phyloP scores from a whole-genome alignment of 92 coral and sea anemone species.

The Epizoanthus illoricatus region DNA sequence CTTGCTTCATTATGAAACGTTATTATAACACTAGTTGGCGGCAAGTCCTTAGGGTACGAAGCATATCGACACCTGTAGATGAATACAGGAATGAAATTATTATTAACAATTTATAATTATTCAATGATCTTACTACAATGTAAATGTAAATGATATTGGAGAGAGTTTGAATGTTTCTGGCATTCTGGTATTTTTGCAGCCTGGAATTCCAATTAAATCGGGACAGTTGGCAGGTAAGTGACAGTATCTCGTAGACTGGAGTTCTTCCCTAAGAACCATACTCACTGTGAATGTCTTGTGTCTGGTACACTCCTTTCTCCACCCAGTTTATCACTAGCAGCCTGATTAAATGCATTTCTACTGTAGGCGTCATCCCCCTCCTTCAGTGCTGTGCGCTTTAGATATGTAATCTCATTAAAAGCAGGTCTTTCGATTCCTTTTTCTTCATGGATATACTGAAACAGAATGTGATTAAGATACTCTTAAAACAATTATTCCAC shows the following conservation, averaged over 20 bases:
- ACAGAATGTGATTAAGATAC: not conserved
- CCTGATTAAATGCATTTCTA: constrained; percentile 92
- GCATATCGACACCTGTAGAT: constrained; percentile 62
- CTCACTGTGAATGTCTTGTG: constrained; percentile 90
- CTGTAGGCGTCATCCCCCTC: constrained; percentile 82
- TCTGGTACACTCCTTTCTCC: constrained; percentile 91
- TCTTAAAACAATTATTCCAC: not conserved
- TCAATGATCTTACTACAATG: not conserved
- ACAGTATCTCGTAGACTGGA: no score
- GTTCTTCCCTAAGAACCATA: not conserved
- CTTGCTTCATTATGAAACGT: constrained; percentile 98
- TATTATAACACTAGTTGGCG: constrained; percentile 89
- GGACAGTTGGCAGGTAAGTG: no score
- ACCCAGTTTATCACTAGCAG: constrained; percentile 80
- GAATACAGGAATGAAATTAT: not conserved
- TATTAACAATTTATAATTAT: not conserved
- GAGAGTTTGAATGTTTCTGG: no score
- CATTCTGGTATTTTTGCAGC: no score
- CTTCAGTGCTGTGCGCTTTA: constrained; percentile 72
- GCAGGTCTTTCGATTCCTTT: constrained; percentile 70
- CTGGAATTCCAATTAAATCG: no score
- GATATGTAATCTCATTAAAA: constrained; percentile 65
- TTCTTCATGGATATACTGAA: constrained; percentile 73
- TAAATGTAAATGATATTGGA: not conserved
- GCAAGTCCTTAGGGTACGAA: constrained; percentile 69